Base-by-base conservation (phyloP, 1,140 invertebrate species). In the Neuroterus valhalla region DNA sequence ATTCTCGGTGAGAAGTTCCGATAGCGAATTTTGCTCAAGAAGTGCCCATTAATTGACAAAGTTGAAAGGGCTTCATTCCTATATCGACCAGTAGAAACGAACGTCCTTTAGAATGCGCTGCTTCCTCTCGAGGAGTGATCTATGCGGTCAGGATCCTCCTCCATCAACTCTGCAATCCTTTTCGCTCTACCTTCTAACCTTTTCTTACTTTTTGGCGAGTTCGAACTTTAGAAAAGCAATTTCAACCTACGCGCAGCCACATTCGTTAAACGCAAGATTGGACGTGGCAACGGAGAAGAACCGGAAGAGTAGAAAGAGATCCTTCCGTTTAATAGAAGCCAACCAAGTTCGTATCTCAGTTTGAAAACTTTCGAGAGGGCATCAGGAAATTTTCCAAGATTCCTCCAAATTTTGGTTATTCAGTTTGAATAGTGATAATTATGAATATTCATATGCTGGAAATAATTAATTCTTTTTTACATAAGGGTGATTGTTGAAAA, bases 171-270 rank as follows among this genome's bases (percentile, higher is more conserved):
- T 62, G 55, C 55, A 62, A 62, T 62, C 55, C 55, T 62, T 62
- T 62, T 26, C 11, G 52, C 52, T 62, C 55, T 26, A 62, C 26
- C 55, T 31, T 62, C 55, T 55, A 62, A 62, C 55, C 55, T 62
- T 26, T 23, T 31, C 55, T 2, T 62, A 8, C 31, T 38, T 8
- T 38, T 38, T 8, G 31, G 48, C 8, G 55, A 26, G 55, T 23
- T 23, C 31, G 55, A 62, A 62, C 55, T 62, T 62, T 62, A n/a
- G 55, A 62, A 62, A 62, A 62, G 55, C 55, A 62, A 62, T 62
- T 62, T 62, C 55, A 15, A 62, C 21, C 55, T 26, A 38, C 55
- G 55, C 55, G 55, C 55, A 31, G 31, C 55, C 55, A 62, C 55
- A 62, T 62, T 62, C 55, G 55, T 62, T 62, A 62, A 62, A 62